phyloP scores from a whole-genome alignment of 2,888 invertebrate species.

The Corbicula japonica region DNA sequence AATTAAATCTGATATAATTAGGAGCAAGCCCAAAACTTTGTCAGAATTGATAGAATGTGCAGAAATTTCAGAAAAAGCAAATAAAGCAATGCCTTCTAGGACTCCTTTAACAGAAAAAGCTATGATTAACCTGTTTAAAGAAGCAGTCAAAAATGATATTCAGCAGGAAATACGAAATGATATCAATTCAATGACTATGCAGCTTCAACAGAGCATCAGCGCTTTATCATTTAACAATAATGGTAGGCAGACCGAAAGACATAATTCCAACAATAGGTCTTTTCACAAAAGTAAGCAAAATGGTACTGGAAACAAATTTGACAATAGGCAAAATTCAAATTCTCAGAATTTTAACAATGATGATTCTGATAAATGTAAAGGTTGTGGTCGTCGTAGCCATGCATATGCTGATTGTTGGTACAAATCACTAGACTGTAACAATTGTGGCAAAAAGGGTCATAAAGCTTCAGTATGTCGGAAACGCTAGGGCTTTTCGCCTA shows the following conservation, averaged over 20 bases:
- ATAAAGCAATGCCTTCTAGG: slow-evolving; percentile 10
- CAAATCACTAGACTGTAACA: slow-evolving; percentile 8
- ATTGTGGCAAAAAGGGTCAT: slow-evolving; percentile 21
- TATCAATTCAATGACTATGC: background rate
- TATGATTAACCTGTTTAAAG: slow-evolving; percentile 13
- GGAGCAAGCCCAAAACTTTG: slow-evolving; percentile 21
- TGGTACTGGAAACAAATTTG: background rate
- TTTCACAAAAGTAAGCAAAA: background rate
- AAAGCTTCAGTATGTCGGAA: slow-evolving; percentile 11
- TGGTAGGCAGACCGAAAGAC: background rate
- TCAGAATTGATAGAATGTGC: slow-evolving; percentile 27
- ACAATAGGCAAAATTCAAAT: background rate
- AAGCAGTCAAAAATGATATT: slow-evolving; percentile 11
- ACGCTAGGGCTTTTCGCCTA: slow-evolving; percentile 35
- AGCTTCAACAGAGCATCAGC: background rate
- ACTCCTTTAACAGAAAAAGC: slow-evolving; percentile 16
- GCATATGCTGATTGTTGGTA: background rate
- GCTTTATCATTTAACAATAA: background rate
- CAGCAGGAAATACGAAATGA: slow-evolving; percentile 1
- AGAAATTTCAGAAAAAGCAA: slow-evolving; percentile 33
- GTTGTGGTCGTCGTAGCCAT: slow-evolving; percentile 1
- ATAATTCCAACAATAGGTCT: background rate
- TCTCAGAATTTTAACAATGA: background rate
- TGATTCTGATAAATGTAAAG: background rate
- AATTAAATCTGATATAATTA: slow-evolving; percentile 37